Evolutionary conservation across 1,140 invertebrate species (phyloP), one percentile per base, ranked within the genome.

Genomic region (Ceratosolen fusciceps): DNA sequence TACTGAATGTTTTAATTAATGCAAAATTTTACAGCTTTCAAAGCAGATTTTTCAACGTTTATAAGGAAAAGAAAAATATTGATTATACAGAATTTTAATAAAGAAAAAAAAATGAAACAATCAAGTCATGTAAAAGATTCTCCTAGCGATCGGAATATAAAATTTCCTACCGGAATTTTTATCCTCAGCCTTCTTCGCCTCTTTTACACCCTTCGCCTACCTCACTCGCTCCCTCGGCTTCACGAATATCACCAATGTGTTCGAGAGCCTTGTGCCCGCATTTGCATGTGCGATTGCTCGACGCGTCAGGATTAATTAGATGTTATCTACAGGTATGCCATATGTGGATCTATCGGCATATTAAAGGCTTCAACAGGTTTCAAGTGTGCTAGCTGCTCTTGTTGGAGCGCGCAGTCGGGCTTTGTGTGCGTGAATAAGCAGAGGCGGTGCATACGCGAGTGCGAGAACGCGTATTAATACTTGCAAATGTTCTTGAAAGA

Each of bases 311-410:
- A n/a, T 62, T n/a, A 62, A 62, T 62, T 62, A 34, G 58, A 62
- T 62, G 58, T 62, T 62, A 62, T 62, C 31, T 34, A 5, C 58
- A 62, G 16, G 29, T 34, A 34, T 9, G 58, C 58, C 58, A 34
- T 62, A 62, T 62, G 58, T 62, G 58, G 31, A 62, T 62, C 58
- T 62, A 62, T 34, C 29, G 65, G 29, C n/a, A 67, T 39, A 43
- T 67, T 67, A 67, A 67, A 67, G 65, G 21, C 37, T 39, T 24
- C 29, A 62, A 43, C 65, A 43, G 9, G 65, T 67, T 67, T 67
- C 16, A 10, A 67, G 12, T 62, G 31, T 34, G 14, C 37, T 67
- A 67, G 65, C 4, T 60, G 19, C 5, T 60, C n/a, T 52, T 60
- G 5, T 29, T 7, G 21, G 39, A 2, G 24, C 24, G 12, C 31